Evolutionary conservation across 2,797 vertebrate genomes (phyloP).

Genomic region (Melanotaenia pygmaea): DNA sequence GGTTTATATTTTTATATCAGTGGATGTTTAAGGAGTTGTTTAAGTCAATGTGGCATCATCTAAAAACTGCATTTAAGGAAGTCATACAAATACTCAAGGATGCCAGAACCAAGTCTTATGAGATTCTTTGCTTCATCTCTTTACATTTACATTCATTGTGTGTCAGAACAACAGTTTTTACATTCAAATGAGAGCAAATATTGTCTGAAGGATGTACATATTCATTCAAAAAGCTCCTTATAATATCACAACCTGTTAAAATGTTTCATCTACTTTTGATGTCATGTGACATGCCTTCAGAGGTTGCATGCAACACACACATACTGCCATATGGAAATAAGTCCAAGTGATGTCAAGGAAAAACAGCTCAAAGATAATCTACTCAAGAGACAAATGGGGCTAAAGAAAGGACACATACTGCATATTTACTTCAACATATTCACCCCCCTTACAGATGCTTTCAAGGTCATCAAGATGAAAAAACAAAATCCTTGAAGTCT

Average conservation of each 20-base stretch:
- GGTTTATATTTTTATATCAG: conserved; percentile 1
- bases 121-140: conserved; percentile 32
- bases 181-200: not conserved
- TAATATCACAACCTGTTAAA: conserved; percentile 32
- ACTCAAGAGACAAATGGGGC: conserved; percentile 24
- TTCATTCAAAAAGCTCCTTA: not conserved
- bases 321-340: conserved; percentile 29
- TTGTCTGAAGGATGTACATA: conserved; percentile 2
- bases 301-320: conserved; percentile 43
- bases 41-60: conserved; percentile 39
- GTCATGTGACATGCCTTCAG: conserved; percentile 31
- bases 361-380: conserved; percentile 28
- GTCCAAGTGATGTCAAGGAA: conserved; percentile 23
- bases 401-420: conserved; percentile 34
- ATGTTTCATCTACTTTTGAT: conserved; percentile 40
- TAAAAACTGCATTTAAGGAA: conserved; percentile 20
- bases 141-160: conserved; percentile 28
- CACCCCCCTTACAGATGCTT: conserved; percentile 25
- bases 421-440: conserved; percentile 29
- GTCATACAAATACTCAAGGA: conserved; percentile 42
- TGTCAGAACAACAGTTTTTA: conserved; percentile 7
- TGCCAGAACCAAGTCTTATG: conserved; percentile 36
- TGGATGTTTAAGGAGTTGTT: conserved; percentile 38
- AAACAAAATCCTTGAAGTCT: conserved; percentile 51
- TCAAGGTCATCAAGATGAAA: conserved; percentile 74